A percentile compares a stretch with the other conserved stretches of the same genome.
Conservation (phyloP, 2,888 invertebrate genomes). For the Heliconius aoede region DNA sequence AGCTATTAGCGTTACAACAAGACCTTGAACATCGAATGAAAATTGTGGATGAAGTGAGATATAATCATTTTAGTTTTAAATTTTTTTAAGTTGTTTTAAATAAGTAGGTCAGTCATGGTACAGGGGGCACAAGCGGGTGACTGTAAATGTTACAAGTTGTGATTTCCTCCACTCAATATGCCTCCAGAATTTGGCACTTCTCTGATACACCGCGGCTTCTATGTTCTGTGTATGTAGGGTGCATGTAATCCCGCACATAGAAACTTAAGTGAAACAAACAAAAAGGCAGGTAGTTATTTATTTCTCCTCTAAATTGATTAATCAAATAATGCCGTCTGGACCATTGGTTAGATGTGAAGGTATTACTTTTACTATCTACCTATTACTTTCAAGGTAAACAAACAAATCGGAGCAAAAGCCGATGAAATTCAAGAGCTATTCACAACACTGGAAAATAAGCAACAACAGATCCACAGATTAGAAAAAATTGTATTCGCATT, state of each 20-base stretch:
- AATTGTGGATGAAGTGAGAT: slow-evolving; percentile 79
- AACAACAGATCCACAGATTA: slow-evolving; percentile 81
- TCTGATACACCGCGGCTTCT: no score
- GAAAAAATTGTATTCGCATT: slow-evolving; percentile 83
- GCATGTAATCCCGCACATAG: no score
- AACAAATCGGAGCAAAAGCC: slow-evolving; percentile 79
- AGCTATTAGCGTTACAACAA: slow-evolving; percentile 69
- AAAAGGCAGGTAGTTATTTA: no score
- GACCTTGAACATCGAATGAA: slow-evolving; percentile 78
- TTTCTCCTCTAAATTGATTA: neutral
- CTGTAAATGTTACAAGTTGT: no score
- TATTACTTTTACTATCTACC: slow-evolving; percentile 37
- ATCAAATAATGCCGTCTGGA: neutral
- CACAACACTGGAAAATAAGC: slow-evolving; percentile 79
- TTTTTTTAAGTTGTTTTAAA: slow-evolving; percentile 38
- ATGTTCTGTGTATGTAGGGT: no score
- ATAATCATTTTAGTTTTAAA: neutral
- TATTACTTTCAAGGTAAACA: slow-evolving; percentile 67
- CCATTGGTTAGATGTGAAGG: no score
- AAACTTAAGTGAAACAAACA: no score
- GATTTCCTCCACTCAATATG: no score
- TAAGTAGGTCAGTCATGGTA: neutral
- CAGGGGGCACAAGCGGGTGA: no score
- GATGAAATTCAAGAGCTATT: slow-evolving; percentile 82
- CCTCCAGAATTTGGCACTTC: no score